Base-by-base conservation (phyloP, 2,797 vertebrate species). In the Coracias cyanogaster region DNA sequence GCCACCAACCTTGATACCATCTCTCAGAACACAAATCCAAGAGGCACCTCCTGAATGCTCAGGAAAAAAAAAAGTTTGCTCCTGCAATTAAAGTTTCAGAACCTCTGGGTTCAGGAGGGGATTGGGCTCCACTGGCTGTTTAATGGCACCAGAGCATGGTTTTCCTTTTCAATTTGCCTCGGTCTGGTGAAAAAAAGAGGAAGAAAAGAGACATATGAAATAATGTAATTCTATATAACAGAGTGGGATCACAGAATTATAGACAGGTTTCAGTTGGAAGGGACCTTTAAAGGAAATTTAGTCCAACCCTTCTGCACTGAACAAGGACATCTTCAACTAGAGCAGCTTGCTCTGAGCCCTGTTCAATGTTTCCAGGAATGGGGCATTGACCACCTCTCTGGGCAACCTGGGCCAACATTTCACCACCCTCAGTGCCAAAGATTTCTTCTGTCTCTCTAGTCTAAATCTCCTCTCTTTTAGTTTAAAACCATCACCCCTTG, bases 141-240 rank as follows among this genome's bases (percentile, higher is more conserved):
- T 41, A 65, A 54, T 18, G 28, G 41, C 29, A 46, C 15, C 10
- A 12, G 28, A 24, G 18, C 61, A n/a, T 37, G 0, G 1, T 37
- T 61, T 69, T 16, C 3, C 9, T 79, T 74, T 41, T 62, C 35
- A 58, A 15, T 51, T 57, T 55, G 46, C 13, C 43, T 67, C 39
- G 18, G 4, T 35, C 39, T 65, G 45, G 20, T 25, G 74, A 39
- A 39, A 65, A 49, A 45, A 31, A 26, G 24, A 61, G 37, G 33
- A 66, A 46, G 28, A 45, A 31, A 71, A 29, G 26, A 72, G 15
- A 35, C 6, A 21, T 0, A 0, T 37, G 61, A 37, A 55, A 37
- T 49, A 43, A 45, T 1, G 1, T 25, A 1, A 1, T 20, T 21
- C 45, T 52, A 9, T 18, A 7, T 26, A 39, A 22, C 22, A 20